phyloP scores from a whole-genome alignment of 2,113 vertebrate species.

The Chaenocephalus aceratus region DNA sequence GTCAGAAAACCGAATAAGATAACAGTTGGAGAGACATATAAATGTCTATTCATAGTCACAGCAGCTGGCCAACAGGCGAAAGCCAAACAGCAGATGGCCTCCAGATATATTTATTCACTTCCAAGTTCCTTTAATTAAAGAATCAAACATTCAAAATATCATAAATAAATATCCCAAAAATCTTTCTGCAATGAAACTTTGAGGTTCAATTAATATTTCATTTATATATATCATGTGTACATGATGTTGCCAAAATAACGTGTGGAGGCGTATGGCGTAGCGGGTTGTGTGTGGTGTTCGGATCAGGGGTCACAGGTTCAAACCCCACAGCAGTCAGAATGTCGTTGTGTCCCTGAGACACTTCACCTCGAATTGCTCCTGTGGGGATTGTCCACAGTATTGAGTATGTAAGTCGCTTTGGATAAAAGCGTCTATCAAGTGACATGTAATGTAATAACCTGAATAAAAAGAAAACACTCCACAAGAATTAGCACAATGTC shows the following conservation, averaged over 20 bases:
- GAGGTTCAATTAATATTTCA: neutral
- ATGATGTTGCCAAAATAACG: neutral
- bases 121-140: constrained; percentile 32
- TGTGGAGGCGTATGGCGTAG: too few relatives aligned
- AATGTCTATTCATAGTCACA: constrained; percentile 61
- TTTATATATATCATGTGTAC: neutral
- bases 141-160: constrained; percentile 38
- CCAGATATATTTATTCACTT: constrained; percentile 56
- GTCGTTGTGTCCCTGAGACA: too few relatives aligned
- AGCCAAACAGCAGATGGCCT: constrained; percentile 70
- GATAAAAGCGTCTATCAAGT: too few relatives aligned
- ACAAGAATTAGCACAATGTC: neutral
- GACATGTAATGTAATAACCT: neutral
- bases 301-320: too few relatives aligned
- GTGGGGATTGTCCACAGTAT: too few relatives aligned
- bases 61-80: constrained; percentile 55
- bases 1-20: constrained; percentile 33
- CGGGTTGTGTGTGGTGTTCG: too few relatives aligned
- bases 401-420: too few relatives aligned
- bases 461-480: too few relatives aligned
- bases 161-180: constrained; percentile 16
- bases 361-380: too few relatives aligned
- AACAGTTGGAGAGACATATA: constrained; percentile 50
- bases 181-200: constrained; percentile 9
- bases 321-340: too few relatives aligned